phyloP scores from a whole-genome alignment of 1,140 invertebrate species.

The Coelopa frigida region DNA sequence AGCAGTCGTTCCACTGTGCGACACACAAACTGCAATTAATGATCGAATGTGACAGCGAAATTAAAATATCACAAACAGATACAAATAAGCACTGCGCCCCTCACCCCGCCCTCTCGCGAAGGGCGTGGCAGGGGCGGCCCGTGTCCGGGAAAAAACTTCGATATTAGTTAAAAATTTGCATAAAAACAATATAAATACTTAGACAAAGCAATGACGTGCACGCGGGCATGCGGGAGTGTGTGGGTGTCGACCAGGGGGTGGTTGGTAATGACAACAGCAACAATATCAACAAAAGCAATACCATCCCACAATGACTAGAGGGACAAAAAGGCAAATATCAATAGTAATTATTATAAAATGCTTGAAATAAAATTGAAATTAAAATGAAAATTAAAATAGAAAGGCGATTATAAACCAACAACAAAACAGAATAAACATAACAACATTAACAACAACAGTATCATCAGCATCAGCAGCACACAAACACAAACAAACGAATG shows the following conservation, averaged over 20 bases:
- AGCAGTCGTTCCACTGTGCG: neutral
- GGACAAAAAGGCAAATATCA: slow-evolving; percentile 29
- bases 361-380: slow-evolving; percentile 41
- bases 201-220: no score
- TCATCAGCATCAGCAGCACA: neutral
- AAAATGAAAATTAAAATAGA: slow-evolving; percentile 39
- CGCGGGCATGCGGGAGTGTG: no score
- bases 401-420: slow-evolving; percentile 36
- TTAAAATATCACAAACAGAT: slow-evolving; percentile 2
- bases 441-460: neutral
- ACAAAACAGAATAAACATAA: slow-evolving; percentile 12
- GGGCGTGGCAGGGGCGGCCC: neutral
- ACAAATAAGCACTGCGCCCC: neutral
- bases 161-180: slow-evolving; percentile 10
- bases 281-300: slow-evolving; percentile 4
- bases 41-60: neutral
- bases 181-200: slow-evolving; percentile 13
- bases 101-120: neutral
- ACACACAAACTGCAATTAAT: slow-evolving; percentile 11
- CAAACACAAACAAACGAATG: slow-evolving; percentile 4
- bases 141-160: no score
- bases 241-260: no score
- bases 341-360: slow-evolving; percentile 44
- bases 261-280: slow-evolving; percentile 8
- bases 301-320: no score